Conservation (phyloP, 2,888 invertebrate genomes). For the Malacosoma neustria region DNA sequence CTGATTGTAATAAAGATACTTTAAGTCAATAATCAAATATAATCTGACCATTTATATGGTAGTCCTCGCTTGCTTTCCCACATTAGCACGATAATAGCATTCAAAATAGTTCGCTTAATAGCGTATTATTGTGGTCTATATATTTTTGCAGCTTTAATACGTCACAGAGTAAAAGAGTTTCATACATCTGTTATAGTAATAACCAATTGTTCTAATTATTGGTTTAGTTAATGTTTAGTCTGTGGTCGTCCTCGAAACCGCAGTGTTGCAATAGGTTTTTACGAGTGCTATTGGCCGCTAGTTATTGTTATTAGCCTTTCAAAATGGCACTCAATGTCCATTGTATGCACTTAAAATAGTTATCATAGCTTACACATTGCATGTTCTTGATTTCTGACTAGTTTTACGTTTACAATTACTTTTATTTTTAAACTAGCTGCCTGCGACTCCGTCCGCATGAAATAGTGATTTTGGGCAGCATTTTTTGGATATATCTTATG, state of each 20-base stretch:
- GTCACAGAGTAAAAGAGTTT: conserved; percentile 6
- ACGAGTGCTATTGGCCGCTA: conserved; percentile 40
- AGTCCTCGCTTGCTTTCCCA: conserved; percentile 23
- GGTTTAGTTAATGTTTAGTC: conserved; percentile 1
- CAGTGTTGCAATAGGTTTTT: conserved; percentile 54
- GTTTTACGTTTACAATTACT: too few species aligned
- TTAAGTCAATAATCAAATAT: too few species aligned
- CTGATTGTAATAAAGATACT: too few species aligned
- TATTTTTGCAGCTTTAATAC: conserved; percentile 19
- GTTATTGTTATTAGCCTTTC: conserved; percentile 50
- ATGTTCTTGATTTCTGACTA: conserved; percentile 2
- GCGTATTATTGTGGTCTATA: conserved; percentile 41
- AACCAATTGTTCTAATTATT: too few species aligned
- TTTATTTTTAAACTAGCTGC: too few species aligned
- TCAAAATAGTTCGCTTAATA: conserved; percentile 42
- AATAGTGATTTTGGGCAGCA: too few species aligned
- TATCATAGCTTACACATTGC: not conserved
- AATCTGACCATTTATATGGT: conserved; percentile 22
- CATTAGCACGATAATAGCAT: conserved; percentile 37
- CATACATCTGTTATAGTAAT: too few species aligned
- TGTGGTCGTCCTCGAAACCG: conserved; percentile 22
- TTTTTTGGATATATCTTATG: too few species aligned
- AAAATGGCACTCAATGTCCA: conserved; percentile 28
- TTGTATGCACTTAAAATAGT: conserved; percentile 27
- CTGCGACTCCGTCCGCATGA: too few species aligned